phyloP scores from a whole-genome alignment of 2,797 vertebrate genomes.

The Lates japonicus region DNA sequence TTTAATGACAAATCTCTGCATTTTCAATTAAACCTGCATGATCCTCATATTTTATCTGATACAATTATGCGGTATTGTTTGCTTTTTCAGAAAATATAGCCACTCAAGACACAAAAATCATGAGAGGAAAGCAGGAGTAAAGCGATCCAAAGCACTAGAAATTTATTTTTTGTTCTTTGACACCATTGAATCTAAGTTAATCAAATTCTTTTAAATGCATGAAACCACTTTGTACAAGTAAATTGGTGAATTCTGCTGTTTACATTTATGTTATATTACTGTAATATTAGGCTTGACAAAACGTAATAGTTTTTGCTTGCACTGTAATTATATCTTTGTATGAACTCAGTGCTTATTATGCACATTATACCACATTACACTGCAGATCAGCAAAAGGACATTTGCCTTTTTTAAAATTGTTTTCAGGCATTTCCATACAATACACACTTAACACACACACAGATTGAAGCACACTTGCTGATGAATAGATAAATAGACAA shows the following conservation, averaged over 20 bases:
- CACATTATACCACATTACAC: background rate
- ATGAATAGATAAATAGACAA: conserved; percentile 45
- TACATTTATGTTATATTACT: background rate
- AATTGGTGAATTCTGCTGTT: conserved; percentile 3
- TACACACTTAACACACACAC: conserved; percentile 12
- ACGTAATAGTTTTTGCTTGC: background rate
- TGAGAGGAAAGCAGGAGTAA: background rate
- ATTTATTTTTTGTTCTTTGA: background rate
- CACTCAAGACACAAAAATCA: background rate
- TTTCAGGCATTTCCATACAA: conserved; percentile 16
- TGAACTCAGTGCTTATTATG: conserved; percentile 13
- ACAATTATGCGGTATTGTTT: background rate
- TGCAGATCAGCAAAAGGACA: conserved; percentile 9
- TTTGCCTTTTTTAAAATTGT: conserved; percentile 14
- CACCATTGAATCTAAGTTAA: background rate
- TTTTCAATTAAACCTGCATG: conserved; percentile 26
- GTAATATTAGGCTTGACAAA: background rate
- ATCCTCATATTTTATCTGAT: conserved; percentile 11
- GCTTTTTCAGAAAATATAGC: background rate
- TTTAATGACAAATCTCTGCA: conserved; percentile 16
- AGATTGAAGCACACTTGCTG: conserved; percentile 21
- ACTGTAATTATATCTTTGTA: background rate
- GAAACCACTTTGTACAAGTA: background rate
- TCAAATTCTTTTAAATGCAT: background rate
- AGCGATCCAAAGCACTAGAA: background rate